phyloP scores from a whole-genome alignment of 1,140 invertebrate genomes.

The Vollenhovia emeryi region DNA sequence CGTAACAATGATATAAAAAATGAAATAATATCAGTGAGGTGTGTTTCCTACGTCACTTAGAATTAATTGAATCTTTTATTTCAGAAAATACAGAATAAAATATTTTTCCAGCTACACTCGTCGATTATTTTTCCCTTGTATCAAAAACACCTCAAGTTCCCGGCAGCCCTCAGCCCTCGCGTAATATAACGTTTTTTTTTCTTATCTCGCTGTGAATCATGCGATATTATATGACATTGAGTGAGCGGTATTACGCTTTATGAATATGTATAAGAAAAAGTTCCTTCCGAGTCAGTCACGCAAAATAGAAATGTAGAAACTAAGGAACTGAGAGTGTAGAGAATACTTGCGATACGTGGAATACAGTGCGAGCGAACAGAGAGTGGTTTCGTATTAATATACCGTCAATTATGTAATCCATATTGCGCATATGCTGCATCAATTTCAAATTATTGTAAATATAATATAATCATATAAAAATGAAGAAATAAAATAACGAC shows the following conservation, averaged over 20 bases:
- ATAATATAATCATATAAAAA: neutral
- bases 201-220: neutral
- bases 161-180: neutral
- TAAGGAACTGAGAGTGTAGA: neutral
- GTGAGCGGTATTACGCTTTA: neutral
- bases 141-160: neutral
- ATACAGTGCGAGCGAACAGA: neutral
- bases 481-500: neutral
- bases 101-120: conserved; percentile 64
- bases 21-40: conserved; percentile 52
- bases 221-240: conserved; percentile 18
- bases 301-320: conserved; percentile 28
- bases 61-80: conserved; percentile 74
- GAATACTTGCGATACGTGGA: neutral
- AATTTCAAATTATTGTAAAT: conserved; percentile 7
- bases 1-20: conserved; percentile 62
- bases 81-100: conserved; percentile 73
- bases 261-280: conserved; percentile 42
- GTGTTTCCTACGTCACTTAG: conserved; percentile 56
- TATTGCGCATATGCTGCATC: neutral
- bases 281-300: conserved; percentile 16
- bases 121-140: neutral
- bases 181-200: neutral
- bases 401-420: conserved; percentile 24
- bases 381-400: conserved; percentile 12